Percentiles rank a stretch among this genome's conserved stretches.
Conservation (phyloP, 30 jellyfish, hydroid and myxozoan genomes). For the Hydra vulgaris region DNA sequence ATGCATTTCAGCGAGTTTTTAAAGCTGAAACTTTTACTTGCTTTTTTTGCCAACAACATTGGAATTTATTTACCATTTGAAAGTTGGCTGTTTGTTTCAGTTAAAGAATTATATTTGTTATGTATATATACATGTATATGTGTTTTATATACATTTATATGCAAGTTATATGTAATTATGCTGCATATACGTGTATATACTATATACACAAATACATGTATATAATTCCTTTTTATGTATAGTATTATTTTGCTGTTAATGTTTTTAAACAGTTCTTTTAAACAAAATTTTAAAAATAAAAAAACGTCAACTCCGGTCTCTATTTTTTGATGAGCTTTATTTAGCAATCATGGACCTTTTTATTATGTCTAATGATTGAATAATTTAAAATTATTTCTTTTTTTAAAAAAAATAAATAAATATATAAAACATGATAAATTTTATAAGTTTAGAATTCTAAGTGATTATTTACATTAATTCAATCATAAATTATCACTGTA, state of each 20-base stretch:
- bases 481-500: not conserved
- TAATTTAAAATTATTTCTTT: not conserved
- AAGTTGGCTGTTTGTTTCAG: not conserved
- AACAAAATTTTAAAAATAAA: not conserved
- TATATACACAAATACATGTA: not conserved
- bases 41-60: not conserved
- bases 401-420: too few relatives aligned
- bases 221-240: not conserved
- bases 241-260: not conserved
- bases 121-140: not conserved
- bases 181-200: not conserved
- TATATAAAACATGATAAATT: too few relatives aligned
- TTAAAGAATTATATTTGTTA: not conserved
- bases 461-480: not conserved
- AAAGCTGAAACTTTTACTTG: not conserved
- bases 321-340: not conserved
- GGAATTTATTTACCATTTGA: not conserved
- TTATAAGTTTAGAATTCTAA: not conserved
- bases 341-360: not conserved
- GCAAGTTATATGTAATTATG: not conserved
- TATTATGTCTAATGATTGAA: not conserved
- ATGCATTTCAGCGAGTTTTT: conserved; percentile 19
- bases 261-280: not conserved
- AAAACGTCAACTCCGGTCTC: not conserved
- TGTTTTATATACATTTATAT: not conserved